These are phyloP conservation scores for Chrysaora quinquecirrha DNA, from an alignment of 30 jellyfish, hydroid and myxozoan genomes.

Conservation along the genomic window DNA sequence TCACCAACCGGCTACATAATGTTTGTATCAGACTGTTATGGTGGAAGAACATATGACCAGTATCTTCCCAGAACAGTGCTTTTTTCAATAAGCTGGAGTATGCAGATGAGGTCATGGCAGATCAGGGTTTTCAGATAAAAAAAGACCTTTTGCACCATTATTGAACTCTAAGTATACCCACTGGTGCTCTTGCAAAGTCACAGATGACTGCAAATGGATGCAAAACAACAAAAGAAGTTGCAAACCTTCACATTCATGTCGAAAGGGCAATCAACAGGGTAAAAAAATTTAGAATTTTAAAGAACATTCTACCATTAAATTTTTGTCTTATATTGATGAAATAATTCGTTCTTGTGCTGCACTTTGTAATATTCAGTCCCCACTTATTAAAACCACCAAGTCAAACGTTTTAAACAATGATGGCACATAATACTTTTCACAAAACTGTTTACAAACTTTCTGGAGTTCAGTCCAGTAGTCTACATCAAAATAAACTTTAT, in stretches of 20 bases:
- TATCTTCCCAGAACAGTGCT: slow-evolving; percentile 47
- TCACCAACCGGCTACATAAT: no score
- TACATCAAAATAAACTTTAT: slow-evolving; percentile 8
- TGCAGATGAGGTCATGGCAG: slow-evolving; percentile 64
- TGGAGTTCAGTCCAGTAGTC: slow-evolving; percentile 6
- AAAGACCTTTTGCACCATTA: no score
- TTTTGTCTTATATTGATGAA: slow-evolving; percentile 57
- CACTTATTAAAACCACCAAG: slow-evolving; percentile 17
- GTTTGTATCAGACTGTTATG: no score
- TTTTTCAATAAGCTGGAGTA: no score
- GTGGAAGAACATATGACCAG: slow-evolving; percentile 56
- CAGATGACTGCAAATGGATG: no score
- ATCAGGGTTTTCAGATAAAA: slow-evolving; percentile 41
- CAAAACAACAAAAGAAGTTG: no score
- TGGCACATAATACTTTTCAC: no score
- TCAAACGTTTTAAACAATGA: not conserved
- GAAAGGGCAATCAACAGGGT: no score
- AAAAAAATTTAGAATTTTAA: no score
- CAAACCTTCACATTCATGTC: no score
- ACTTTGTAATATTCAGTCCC: no score
- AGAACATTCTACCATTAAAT: no score
- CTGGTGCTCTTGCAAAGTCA: slow-evolving; percentile 45
- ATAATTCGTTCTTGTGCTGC: slow-evolving; percentile 67
- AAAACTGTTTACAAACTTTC: not conserved
- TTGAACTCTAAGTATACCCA: slow-evolving; percentile 43